Evolutionary conservation across 2,797 vertebrate genomes (phyloP), one percentile per base, ranked within the genome.

Genomic region (Pangasius larnaudii): DNA sequence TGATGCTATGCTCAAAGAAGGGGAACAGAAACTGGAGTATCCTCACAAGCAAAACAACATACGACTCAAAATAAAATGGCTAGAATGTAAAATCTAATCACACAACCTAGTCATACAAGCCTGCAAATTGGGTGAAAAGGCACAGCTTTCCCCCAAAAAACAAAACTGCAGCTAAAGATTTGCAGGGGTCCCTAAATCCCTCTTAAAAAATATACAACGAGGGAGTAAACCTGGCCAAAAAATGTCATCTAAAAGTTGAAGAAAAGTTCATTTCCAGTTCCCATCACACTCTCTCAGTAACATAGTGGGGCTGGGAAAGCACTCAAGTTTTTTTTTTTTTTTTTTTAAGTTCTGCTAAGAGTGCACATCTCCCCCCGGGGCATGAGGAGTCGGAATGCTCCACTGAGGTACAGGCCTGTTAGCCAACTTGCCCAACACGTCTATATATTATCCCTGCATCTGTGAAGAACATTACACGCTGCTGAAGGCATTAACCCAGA

Each of bases 251-350:
- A 56, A 53, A 80, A 85, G 58, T 61, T 72, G 72, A 91, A 71
- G 39, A 61, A 88, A 88, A 69, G 89, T 72, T 53, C 59, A 86
- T 85, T 75, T 88, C 67, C 65, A 56, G 71, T 79, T 89, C 86
- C 81, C 77, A 86, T 82, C 75, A 2, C n/a, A 74, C 83, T 86
- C 49, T 86, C 86, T 79, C 9, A 85, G 80, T 84, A 87, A 89
- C 86, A 82, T 79, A 88, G 84, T 19, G 79, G 30, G 67, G 85
- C 90, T 91, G 92, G 82, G 89, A 93, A 93, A 92, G 82, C 87
- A 87, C 61, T 91, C 90, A 87, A 72, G 58, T 8, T 69, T 67
- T 85, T 84, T 69, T 39, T 8, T 69, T 67, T 69, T 85, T 81
- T 67, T 10, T 81, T 67, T 10, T 81, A 46, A 80, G 46, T 59